phyloP scores from a whole-genome alignment of 2,888 invertebrate genomes.

The Seladonia tumulorum region DNA sequence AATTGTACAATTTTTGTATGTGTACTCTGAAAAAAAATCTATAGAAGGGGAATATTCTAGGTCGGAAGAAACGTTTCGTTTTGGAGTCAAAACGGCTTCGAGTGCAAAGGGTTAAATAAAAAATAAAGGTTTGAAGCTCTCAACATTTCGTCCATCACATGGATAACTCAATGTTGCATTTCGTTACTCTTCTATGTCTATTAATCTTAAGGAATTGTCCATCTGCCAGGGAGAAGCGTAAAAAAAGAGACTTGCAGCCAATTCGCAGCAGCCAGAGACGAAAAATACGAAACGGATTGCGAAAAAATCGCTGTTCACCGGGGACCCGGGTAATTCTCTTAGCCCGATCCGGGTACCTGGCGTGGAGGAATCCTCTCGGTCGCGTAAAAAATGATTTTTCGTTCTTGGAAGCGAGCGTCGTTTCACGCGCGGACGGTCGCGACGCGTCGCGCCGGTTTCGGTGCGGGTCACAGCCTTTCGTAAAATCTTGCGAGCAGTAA shows the following conservation, averaged over 20 bases:
- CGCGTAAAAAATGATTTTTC: constrained; percentile 68
- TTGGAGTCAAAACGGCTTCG: too few relatives aligned
- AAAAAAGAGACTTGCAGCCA: neutral
- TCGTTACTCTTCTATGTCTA: too few relatives aligned
- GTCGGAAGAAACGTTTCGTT: too few relatives aligned
- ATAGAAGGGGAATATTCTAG: too few relatives aligned
- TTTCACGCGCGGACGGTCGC: constrained; percentile 55
- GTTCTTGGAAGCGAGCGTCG: constrained; percentile 63
- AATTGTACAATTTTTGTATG: too few relatives aligned
- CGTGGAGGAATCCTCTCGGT: constrained; percentile 4
- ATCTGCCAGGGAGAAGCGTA: neutral
- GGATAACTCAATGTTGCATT: too few relatives aligned
- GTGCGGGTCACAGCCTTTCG: constrained; percentile 71
- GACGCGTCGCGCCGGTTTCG: constrained; percentile 67
- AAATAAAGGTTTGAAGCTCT: too few relatives aligned
- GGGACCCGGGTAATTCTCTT: neutral
- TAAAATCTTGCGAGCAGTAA: constrained; percentile 76
- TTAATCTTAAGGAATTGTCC: too few relatives aligned
- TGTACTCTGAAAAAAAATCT: too few relatives aligned
- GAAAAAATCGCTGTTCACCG: neutral
- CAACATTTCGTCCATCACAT: too few relatives aligned
- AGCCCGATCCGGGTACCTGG: neutral
- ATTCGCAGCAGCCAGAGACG: neutral
- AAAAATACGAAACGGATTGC: neutral
- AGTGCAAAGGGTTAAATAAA: too few relatives aligned